Evolutionary conservation across 2,113 vertebrate species (phyloP).

Genomic region (Nycticryphes semicollaris): DNA sequence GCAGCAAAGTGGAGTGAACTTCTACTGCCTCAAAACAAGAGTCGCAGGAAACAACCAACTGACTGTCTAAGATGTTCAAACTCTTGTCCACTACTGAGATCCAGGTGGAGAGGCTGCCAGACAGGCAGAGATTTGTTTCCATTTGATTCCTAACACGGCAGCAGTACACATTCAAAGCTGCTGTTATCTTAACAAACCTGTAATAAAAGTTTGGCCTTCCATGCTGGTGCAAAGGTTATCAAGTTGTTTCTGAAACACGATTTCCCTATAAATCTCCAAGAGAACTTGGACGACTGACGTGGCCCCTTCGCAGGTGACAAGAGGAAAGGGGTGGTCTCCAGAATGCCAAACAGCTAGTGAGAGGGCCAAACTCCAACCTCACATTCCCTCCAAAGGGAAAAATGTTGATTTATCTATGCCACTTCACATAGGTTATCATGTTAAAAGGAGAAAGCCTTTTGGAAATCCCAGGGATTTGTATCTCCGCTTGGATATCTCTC

Average conservation of each 20-base stretch:
- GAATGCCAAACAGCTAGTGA: not conserved
- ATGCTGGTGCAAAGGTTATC: slow-evolving; percentile 37
- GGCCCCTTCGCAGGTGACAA: not conserved
- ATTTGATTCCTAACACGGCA: not conserved
- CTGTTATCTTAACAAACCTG: slow-evolving; percentile 11
- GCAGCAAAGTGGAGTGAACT: not conserved
- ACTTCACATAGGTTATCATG: not conserved
- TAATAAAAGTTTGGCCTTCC: slow-evolving; percentile 23
- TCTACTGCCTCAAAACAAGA: slow-evolving; percentile 33
- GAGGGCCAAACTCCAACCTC: not conserved
- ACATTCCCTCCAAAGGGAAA: not conserved
- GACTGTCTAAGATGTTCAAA: not conserved
- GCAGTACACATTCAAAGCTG: not conserved
- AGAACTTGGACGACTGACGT: not conserved
- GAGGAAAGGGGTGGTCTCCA: not conserved
- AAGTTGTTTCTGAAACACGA: slow-evolving; percentile 12
- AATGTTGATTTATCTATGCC: not conserved
- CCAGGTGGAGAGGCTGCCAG: slow-evolving; percentile 8
- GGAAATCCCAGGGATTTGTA: not conserved
- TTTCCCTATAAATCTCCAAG: not conserved
- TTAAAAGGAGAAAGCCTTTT: not conserved
- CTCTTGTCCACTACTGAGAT: not conserved
- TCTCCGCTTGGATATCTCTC: not conserved
- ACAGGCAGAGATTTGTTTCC: not conserved
- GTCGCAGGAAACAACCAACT: slow-evolving; percentile 8